These are phyloP conservation scores for Porites lutea DNA, from an alignment of 64 coral and sea anemone species.

Conservation along the genomic window DNA sequence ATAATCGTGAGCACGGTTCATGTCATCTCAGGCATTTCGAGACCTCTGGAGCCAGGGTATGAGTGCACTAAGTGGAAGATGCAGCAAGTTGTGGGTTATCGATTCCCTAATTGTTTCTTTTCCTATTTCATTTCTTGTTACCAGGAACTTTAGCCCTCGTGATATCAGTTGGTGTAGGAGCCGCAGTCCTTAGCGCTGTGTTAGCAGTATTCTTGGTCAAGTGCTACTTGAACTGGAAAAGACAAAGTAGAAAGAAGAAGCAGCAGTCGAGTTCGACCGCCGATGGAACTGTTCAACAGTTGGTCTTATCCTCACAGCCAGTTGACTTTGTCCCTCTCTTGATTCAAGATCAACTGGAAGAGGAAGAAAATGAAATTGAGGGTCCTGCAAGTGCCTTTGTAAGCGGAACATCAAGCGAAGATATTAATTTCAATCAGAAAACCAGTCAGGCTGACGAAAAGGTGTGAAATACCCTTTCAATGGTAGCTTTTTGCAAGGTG, in stretches of 20 bases:
- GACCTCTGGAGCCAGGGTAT: too few species aligned
- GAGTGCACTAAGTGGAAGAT: too few species aligned
- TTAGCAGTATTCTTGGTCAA: background rate
- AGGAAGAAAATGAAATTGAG: background rate
- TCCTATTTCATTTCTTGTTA: background rate
- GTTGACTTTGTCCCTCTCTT: conserved; percentile 33
- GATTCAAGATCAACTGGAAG: conserved; percentile 30
- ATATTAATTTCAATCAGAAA: background rate
- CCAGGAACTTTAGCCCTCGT: background rate
- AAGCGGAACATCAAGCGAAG: background rate
- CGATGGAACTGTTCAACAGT: background rate
- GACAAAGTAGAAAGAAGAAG: conserved; percentile 8
- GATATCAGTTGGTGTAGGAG: background rate
- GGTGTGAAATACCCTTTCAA: background rate
- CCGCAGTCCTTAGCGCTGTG: background rate
- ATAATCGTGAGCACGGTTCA: too few species aligned
- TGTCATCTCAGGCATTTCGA: too few species aligned
- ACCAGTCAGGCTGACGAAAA: background rate
- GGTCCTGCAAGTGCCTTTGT: background rate
- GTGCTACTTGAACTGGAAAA: conserved; percentile 46
- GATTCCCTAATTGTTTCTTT: background rate
- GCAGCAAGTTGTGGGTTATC: too few species aligned
- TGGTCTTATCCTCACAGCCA: conserved; percentile 20
- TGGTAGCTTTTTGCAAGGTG: too few species aligned
- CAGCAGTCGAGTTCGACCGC: background rate